These are phyloP conservation scores for Cataglyphis altisquamis DNA, from an alignment of 2,888 invertebrate species.

Conservation along the genomic window DNA sequence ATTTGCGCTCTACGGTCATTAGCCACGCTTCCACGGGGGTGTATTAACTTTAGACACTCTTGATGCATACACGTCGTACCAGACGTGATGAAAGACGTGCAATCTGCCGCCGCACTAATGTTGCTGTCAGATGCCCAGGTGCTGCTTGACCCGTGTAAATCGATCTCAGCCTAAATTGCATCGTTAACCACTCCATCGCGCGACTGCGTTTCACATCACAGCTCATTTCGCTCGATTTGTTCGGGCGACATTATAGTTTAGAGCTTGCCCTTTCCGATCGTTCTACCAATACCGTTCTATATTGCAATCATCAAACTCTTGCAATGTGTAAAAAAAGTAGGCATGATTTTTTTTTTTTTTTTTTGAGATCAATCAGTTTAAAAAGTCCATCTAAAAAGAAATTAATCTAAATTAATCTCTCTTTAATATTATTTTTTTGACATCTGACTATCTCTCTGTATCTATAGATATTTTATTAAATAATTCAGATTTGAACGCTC, in stretches of 20 bases:
- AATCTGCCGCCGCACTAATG: conserved; percentile 75
- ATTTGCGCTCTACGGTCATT: conserved; percentile 75
- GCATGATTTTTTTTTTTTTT: neutral
- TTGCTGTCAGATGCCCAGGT: conserved; percentile 74
- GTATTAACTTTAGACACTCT: conserved; percentile 77
- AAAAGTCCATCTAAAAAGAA: neutral
- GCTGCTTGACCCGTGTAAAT: conserved; percentile 75
- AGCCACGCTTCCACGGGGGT: conserved; percentile 69
- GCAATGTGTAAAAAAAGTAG: neutral
- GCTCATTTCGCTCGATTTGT: conserved; percentile 74
- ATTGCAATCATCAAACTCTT: conserved; percentile 13
- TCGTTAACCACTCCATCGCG: conserved; percentile 77
- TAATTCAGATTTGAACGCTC: neutral
- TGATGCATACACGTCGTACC: conserved; percentile 72
- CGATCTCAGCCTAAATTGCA: conserved; percentile 77
- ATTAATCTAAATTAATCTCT: neutral
- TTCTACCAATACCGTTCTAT: neutral
- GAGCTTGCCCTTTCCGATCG: conserved; percentile 11
- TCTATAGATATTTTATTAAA: neutral
- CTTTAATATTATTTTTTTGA: neutral
- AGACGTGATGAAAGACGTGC: conserved; percentile 76
- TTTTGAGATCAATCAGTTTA: neutral
- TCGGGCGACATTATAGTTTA: conserved; percentile 63
- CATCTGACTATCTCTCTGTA: neutral
- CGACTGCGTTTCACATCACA: conserved; percentile 70